Evolutionary conservation across 2,113 vertebrate species (phyloP), one percentile per base, ranked within the genome.

Genomic region (Chelonoidis abingdonii): DNA sequence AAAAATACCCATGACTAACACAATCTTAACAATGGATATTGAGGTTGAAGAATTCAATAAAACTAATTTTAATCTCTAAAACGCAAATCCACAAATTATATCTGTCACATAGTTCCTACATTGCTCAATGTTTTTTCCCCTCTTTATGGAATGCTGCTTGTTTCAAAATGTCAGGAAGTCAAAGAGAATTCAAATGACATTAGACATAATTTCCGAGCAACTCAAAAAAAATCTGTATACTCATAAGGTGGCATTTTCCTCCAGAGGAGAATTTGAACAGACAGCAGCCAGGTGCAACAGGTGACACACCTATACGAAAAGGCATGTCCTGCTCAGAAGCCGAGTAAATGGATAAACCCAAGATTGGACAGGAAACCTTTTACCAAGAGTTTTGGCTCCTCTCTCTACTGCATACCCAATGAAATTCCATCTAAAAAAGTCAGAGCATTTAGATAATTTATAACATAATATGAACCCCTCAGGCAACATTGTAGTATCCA

Each of bases 51-150:
- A 90, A 49, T 44, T 87, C 65, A 94, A 79, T 2, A 87, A 24
- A 87, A 85, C 2, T 5, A 25, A 3, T 11, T 0, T 35, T 85
- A 17, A 8, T 54, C 50, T 1, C 65, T 53, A 84, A 90, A 92
- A 90, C 16, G 54, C 10, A 86, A 75, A 82, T 49, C 3, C 0
- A 0, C 0, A 0, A 65, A 27, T 10, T 75, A 1, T 22, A 14
- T 54, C 31, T 89, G n/a, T 89, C 47, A 65, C 0, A 1, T 83
- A 57, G 9, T 44, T 56, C 86, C 38, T 29, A 31, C 38, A 10
- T 25, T 82, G 2, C 29, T 83, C 38, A 44, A 6, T 14, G 41
- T 93, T 76, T 90, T 57, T 9, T 6, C 3, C 89, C 27, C 69
- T 47, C 5, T 2, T 8, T 76, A 69, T 12, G 8, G 27, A 83